Evolutionary conservation across 35 echinoderm and acorn worm species (phyloP), one percentile per base, ranked within the genome.

Genomic region (Chiridota heheva): DNA sequence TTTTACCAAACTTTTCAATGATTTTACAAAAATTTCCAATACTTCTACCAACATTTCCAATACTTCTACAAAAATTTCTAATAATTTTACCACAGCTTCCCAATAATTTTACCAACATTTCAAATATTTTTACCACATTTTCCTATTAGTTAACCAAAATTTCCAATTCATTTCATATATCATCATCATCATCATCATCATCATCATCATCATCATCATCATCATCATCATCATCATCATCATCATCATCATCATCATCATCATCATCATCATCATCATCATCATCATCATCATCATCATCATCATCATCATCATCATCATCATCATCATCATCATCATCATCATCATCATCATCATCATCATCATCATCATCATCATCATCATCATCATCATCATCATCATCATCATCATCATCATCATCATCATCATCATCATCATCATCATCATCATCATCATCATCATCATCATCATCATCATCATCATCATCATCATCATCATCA

Each of bases 381-480:
- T 53, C 47, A 53, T 53, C 47, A 53, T 53, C 47, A 53, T 53
- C 47, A 53, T 53, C 47, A 53, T n/a, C 47, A 53, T 53, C 47
- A 53, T 53, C 47, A 53, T 53, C n/a, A 53, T 53, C 47, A 53
- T 53, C 47, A n/a, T 53, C 47, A n/a, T 53, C 47, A n/a, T 53
- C 47, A n/a, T 53, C 47, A n/a, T 53, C 47, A n/a, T 53, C 47
- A n/a, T 53, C 47, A n/a, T 53, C 47, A n/a, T 53, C 47, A n/a
- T 53, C 47, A n/a, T 53, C 47, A n/a, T 53, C 47, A n/a, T 53
- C 61, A 15, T 53, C n/a, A 53, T 53, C n/a, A 8, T 53, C 8
- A 53, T 53, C n/a, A 12, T 53, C 47, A 8, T n/a, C n/a, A 8
- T 8, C n/a, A 53, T 8, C 47, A 53, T 53, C 47, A n/a, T 12